Base-by-base conservation (phyloP, 2,888 invertebrate genomes). In the Helicoverpa assulta region DNA sequence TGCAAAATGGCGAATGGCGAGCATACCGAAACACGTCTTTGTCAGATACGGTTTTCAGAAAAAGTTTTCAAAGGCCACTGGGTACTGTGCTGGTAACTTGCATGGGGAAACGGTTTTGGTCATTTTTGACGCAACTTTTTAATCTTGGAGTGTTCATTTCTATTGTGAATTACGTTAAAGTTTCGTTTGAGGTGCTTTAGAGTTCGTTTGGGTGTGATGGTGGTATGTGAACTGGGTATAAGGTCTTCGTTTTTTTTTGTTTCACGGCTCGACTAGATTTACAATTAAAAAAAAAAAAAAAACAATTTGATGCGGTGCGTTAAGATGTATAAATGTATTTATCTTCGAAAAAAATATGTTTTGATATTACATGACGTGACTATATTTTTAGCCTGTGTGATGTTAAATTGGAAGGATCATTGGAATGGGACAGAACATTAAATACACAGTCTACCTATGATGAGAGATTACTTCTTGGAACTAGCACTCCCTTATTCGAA, bases 41-140 rank as follows among this genome's bases (percentile, higher is more conserved):
- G 82, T 82, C 74, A 70, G 73, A 77, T 65, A 73, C 56, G 58
- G 70, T 76, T 79, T 81, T 67, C 67, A 78, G 74, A 80, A 84
- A 84, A 84, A 79, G 70, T 76, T 79, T 78, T 72, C 82, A 82
- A 84, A 84, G 82, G 80, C 74, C 62, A 61, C 40, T 54, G 59
- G 53, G 59, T 58, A 71, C 62, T 66, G 61, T 64, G 68, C 52
- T 47, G 58, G 76, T 57, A 66, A 69, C 78, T 74, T 76, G 55
- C 69, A 66, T 52, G 47, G 29, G 29, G 54, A 5, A 64, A 56
- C 59, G 43, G 26, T 40, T 69, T 77, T 80, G 69, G 70, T 76
- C 67, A 80, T 74, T 83, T 80, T 80, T 79, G 62, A 67, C 14
- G 54, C 64, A 50, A 43, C 53, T 67, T 76, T 82, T 78, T 72